phyloP scores from a whole-genome alignment of 2,888 invertebrate species.

The Dryomyza anilis region DNA sequence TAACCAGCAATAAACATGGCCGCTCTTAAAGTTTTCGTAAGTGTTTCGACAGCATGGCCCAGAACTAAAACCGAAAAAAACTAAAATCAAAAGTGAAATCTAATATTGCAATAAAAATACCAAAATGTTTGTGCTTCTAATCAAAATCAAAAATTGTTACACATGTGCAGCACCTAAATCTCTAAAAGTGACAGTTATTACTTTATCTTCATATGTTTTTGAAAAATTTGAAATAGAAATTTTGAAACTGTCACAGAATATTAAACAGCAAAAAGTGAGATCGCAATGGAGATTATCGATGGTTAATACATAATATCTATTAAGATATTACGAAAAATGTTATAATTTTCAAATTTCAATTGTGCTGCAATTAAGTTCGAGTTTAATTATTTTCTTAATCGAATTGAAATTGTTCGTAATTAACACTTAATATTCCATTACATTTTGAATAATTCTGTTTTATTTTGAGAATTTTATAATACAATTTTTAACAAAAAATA shows the following conservation, averaged over 20 bases:
- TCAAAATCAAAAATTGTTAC: neutral
- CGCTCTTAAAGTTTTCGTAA: conserved; percentile 56
- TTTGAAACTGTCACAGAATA: neutral
- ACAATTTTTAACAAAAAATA: too few relatives aligned
- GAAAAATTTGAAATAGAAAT: neutral
- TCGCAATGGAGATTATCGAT: neutral
- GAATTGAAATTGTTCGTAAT: too few relatives aligned
- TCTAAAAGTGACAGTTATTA: conserved; percentile 3
- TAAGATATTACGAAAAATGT: too few relatives aligned
- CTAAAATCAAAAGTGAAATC: neutral
- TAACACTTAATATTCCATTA: too few relatives aligned
- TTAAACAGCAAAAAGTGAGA: neutral
- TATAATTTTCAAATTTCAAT: too few relatives aligned
- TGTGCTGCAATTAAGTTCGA: too few relatives aligned
- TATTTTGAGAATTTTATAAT: too few relatives aligned
- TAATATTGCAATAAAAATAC: too few relatives aligned
- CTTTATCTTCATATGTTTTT: neutral
- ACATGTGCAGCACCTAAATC: neutral
- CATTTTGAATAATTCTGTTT: too few relatives aligned
- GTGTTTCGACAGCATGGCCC: conserved; percentile 37
- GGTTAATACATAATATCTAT: too few relatives aligned
- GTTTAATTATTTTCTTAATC: too few relatives aligned
- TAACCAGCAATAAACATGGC: conserved; percentile 44
- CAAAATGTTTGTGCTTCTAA: too few relatives aligned
- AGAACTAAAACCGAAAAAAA: neutral